Evolutionary conservation across 2,888 invertebrate species (phyloP).

Genomic region (Lepidonotus clava): DNA sequence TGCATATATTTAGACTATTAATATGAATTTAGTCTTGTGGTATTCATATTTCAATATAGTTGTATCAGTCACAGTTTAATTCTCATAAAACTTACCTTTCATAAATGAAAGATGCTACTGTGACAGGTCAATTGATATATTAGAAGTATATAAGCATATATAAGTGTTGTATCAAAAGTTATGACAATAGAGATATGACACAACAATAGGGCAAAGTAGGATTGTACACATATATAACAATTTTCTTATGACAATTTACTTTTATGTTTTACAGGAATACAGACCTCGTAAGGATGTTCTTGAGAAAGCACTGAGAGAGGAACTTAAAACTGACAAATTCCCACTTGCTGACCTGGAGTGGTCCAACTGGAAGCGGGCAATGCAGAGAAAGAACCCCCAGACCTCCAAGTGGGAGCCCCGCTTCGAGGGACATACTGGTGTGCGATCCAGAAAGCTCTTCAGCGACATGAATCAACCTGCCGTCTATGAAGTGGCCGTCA

Average conservation of each 20-base stretch:
- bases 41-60: not conserved
- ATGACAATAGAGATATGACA: not conserved
- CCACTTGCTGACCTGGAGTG: not conserved
- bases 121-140: not conserved
- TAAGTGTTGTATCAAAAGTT: too few relatives aligned
- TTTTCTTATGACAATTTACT: not conserved
- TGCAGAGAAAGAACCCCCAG: not conserved
- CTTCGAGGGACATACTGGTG: not conserved
- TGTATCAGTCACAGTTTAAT: too few relatives aligned
- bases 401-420: not conserved
- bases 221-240: not conserved
- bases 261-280: not conserved
- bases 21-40: too few relatives aligned
- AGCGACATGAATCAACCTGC: not conserved
- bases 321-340: not conserved
- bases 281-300: constrained; percentile 9
- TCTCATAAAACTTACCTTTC: not conserved
- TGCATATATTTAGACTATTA: too few relatives aligned
- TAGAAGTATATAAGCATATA: not conserved
- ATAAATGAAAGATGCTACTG: too few relatives aligned
- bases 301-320: constrained; percentile 6
- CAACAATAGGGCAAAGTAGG: not conserved
- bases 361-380: constrained; percentile 34
- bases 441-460: not conserved
- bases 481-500: constrained; percentile 47